A percentile compares a stretch with the other conserved stretches of the same genome.
Evolutionary conservation across 1,140 invertebrate species (phyloP).

Genomic region (Myzus persicae): DNA sequence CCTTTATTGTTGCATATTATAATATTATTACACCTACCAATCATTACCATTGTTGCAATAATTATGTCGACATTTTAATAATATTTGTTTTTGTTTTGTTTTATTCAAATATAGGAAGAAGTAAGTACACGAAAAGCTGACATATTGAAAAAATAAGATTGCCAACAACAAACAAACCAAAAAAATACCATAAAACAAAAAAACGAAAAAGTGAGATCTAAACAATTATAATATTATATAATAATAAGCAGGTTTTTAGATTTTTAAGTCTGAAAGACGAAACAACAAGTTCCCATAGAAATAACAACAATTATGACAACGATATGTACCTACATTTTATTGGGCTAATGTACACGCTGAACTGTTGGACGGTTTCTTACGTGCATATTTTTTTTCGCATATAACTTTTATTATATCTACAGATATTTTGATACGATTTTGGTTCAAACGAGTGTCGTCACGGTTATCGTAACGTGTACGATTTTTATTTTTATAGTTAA

Average conservation of each 20-base stretch:
- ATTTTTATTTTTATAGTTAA: not conserved
- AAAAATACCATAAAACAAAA: not conserved
- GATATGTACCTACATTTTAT: not conserved
- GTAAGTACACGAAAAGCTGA: slow-evolving; percentile 51
- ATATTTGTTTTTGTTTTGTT: slow-evolving; percentile 49
- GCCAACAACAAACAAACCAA: not conserved
- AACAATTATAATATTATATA: slow-evolving; percentile 39
- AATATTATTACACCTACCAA: not conserved
- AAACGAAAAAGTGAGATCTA: slow-evolving; percentile 44
- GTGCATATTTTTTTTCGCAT: not conserved
- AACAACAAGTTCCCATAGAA: not conserved
- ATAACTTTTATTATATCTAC: not conserved
- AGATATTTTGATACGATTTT: not conserved
- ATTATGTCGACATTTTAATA: slow-evolving; percentile 23
- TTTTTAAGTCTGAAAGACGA: not conserved
- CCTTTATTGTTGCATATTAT: not conserved
- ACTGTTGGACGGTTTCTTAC: too few species aligned
- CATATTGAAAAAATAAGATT: slow-evolving; percentile 20
- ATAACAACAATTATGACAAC: not conserved
- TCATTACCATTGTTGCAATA: not conserved
- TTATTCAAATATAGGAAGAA: slow-evolving; percentile 54
- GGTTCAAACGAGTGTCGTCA: not conserved
- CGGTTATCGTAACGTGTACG: not conserved
- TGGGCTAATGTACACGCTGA: too few species aligned
- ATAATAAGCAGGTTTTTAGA: slow-evolving; percentile 15